Conservation (phyloP, 2,113 vertebrate species). For the Rhynchopsitta pachyrhyncha region DNA sequence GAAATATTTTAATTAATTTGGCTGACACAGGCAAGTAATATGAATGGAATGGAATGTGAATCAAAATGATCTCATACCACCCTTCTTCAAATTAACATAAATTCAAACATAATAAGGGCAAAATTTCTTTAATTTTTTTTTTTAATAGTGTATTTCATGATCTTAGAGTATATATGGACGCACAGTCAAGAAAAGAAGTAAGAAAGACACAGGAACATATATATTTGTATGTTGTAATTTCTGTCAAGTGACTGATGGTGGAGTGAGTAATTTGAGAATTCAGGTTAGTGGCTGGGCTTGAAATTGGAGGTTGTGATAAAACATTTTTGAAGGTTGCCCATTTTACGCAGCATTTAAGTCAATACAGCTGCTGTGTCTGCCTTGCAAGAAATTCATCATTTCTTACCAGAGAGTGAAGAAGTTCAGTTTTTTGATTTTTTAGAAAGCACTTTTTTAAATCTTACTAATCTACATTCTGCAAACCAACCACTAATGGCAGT, state of each 20-base stretch:
- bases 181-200: background rate
- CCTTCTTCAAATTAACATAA: background rate
- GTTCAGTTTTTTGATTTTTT: background rate
- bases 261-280: slow-evolving; percentile 4
- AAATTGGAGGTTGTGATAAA: background rate
- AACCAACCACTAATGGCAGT: slow-evolving; percentile 57
- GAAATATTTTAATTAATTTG: slow-evolving; percentile 13
- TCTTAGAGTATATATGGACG: background rate
- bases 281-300: background rate
- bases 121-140: background rate
- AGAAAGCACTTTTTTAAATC: slow-evolving; percentile 35
- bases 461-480: slow-evolving; percentile 69
- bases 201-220: background rate
- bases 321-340: slow-evolving; percentile 1
- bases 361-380: background rate
- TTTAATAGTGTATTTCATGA: background rate
- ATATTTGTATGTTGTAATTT: background rate
- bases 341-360: slow-evolving; percentile 29
- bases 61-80: background rate
- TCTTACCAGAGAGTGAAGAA: slow-evolving; percentile 31
- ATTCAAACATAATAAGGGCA: background rate
- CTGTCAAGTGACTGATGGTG: background rate
- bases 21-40: background rate
- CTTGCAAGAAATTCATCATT: slow-evolving; percentile 51
- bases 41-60: background rate